phyloP scores from a whole-genome alignment of 2,797 vertebrate species.

The Spizella passerina region DNA sequence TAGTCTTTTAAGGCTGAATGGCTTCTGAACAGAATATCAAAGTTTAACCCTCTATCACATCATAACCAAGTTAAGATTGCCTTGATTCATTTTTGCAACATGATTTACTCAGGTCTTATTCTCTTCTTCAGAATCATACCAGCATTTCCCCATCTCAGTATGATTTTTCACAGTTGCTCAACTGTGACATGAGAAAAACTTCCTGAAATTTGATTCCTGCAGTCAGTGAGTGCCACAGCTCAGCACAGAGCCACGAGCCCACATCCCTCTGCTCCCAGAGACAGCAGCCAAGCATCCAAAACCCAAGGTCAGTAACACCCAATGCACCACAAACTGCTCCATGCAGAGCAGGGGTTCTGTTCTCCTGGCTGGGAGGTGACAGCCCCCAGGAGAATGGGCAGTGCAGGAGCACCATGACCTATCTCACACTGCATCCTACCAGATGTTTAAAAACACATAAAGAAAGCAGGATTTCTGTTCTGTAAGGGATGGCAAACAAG shows the following conservation, averaged over 20 bases:
- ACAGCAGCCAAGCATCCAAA: neutral
- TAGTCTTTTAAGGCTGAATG: neutral
- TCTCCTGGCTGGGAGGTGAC: neutral
- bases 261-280: neutral
- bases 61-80: neutral
- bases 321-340: neutral
- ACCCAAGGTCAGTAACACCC: neutral
- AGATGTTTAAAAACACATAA: neutral
- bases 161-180: neutral
- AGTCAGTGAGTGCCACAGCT: neutral
- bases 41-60: neutral
- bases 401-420: rapidly evolving
- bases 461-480: neutral
- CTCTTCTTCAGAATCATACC: neutral
- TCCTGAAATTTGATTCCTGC: neutral
- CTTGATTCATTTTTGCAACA: neutral
- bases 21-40: neutral
- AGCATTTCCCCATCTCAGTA: neutral
- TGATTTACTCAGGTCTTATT: neutral
- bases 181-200: neutral
- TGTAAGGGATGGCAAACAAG: neutral
- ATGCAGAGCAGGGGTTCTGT: neutral
- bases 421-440: neutral
- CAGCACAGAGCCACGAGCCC: neutral
- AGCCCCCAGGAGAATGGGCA: neutral